Conservation (phyloP, 2,113 vertebrate genomes). For the Corythornis vintsioides region DNA sequence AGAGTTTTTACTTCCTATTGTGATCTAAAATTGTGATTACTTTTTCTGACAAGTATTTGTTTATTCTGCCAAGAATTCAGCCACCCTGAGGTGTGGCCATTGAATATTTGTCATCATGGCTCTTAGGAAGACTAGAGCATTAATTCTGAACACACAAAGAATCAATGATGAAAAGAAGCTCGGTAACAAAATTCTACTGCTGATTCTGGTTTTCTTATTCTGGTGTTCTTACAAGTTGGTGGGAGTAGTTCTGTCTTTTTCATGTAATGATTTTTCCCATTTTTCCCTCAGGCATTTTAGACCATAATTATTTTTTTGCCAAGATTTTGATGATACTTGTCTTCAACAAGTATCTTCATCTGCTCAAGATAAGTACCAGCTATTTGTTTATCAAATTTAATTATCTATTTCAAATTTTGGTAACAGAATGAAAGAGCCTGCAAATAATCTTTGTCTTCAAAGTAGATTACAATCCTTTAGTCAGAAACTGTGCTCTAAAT, state of each 20-base stretch:
- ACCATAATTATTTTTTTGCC: not conserved
- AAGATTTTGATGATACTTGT: no score
- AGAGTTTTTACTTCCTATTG: no score
- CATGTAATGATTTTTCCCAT: not conserved
- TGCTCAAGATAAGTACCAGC: not conserved
- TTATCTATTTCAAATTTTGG: not conserved
- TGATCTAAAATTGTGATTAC: not conserved
- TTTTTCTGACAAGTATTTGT: not conserved
- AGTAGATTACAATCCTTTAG: not conserved
- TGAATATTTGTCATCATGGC: not conserved
- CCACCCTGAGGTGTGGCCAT: not conserved
- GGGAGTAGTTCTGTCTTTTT: not conserved
- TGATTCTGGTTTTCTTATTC: accelerated
- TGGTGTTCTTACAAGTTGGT: not conserved
- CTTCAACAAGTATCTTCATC: not conserved
- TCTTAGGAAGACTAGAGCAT: not conserved
- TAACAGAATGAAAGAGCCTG: not conserved
- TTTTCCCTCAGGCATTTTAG: not conserved
- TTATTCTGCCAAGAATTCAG: not conserved
- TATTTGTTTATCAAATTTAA: not conserved
- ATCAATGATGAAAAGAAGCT: not conserved
- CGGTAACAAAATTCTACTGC: not conserved
- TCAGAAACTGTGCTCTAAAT: not conserved
- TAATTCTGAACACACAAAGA: not conserved
- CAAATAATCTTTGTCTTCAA: not conserved